Evolutionary conservation across 2,113 vertebrate genomes (phyloP).

Genomic region (Rhodinocichla rosea): DNA sequence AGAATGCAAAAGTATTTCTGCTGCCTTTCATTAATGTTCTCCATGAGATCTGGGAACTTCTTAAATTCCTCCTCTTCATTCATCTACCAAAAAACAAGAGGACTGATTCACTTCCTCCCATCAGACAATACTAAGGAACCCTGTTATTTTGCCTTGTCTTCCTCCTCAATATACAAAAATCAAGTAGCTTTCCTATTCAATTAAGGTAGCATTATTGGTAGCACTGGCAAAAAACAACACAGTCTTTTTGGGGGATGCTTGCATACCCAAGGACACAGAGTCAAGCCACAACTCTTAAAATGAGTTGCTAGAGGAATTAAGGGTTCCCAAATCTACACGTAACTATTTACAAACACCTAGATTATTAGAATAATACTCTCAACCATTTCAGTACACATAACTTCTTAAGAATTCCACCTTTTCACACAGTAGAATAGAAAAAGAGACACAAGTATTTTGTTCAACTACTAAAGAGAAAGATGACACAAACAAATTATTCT

Average conservation of each 20-base stretch:
- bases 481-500: not conserved
- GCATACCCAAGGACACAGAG: not conserved
- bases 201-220: not conserved
- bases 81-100: not conserved
- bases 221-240: not conserved
- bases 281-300: not conserved
- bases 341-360: not conserved
- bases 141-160: not conserved
- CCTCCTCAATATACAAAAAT: not conserved
- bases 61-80: not conserved
- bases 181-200: not conserved
- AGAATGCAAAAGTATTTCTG: not conserved
- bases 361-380: not conserved
- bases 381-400: not conserved
- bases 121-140: not conserved
- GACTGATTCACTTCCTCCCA: not conserved
- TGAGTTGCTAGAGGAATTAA: not conserved
- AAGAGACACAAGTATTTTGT: not conserved
- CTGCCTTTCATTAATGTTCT: not conserved
- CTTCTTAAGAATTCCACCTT: not conserved
- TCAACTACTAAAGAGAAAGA: not conserved
- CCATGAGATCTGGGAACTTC: not conserved
- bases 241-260: not conserved
- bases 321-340: not conserved
- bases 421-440: not conserved